These are phyloP conservation scores for Eubucco bourcierii DNA, from an alignment of 2,113 vertebrate species.

Conservation along the genomic window DNA sequence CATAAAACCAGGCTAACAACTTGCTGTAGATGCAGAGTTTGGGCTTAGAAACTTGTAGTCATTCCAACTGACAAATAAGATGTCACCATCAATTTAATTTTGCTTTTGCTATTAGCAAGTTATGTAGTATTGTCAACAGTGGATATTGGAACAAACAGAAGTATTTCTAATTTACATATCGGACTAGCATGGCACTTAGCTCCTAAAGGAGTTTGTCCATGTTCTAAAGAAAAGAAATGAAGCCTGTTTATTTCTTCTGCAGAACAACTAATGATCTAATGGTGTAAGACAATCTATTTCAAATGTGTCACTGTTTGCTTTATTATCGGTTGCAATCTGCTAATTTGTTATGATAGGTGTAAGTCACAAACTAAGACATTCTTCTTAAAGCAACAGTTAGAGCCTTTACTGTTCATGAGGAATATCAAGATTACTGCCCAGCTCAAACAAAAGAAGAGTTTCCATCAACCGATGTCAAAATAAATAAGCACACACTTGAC, in stretches of 20 bases:
- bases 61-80: not conserved
- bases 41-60: not conserved
- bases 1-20: not conserved
- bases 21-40: not conserved
- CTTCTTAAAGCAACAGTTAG: conserved; percentile 55
- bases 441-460: conserved; percentile 74
- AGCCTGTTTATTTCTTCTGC: not conserved
- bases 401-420: conserved; percentile 37
- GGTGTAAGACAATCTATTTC: not conserved
- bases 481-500: conserved; percentile 81
- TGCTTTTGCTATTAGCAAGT: not conserved
- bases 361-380: conserved; percentile 38
- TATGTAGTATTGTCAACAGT: not conserved
- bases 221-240: not conserved
- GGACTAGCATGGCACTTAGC: not conserved
- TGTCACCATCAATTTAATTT: not conserved
- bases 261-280: conserved; percentile 2
- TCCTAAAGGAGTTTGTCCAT: not conserved
- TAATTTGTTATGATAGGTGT: conserved; percentile 68
- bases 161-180: not conserved
- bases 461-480: conserved; percentile 86
- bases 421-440: conserved; percentile 83
- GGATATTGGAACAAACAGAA: not conserved
- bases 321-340: conserved; percentile 46
- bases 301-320: conserved; percentile 31